phyloP scores from a whole-genome alignment of 2,888 invertebrate genomes.

The Mesopsocus fuscifrons region DNA sequence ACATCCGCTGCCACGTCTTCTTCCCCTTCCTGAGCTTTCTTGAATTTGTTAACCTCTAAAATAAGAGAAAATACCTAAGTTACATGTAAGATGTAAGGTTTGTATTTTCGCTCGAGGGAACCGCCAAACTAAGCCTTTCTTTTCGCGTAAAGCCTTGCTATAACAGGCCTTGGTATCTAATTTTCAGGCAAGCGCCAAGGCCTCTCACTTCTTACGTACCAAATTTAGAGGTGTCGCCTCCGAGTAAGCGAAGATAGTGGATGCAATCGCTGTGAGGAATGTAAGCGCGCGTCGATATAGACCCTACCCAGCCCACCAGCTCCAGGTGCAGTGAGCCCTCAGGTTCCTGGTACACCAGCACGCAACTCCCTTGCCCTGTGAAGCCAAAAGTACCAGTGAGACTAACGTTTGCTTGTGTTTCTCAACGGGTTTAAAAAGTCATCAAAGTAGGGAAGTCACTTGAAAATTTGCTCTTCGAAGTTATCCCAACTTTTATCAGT shows the following conservation, averaged over 20 bases:
- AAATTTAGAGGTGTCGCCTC: slow-evolving; percentile 69
- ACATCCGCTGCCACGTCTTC: slow-evolving; percentile 18
- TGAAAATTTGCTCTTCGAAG: too few relatives aligned
- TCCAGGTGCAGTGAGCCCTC: slow-evolving; percentile 32
- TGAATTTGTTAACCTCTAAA: slow-evolving; percentile 51
- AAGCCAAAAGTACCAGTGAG: slow-evolving; percentile 14
- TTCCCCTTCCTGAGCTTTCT: slow-evolving; percentile 28
- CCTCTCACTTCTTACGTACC: too few relatives aligned
- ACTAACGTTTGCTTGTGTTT: too few relatives aligned
- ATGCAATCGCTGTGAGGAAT: slow-evolving; percentile 67
- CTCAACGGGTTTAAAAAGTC: too few relatives aligned
- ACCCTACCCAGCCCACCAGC: slow-evolving; percentile 84
- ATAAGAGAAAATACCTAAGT: slow-evolving; percentile 15
- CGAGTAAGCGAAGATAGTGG: slow-evolving; percentile 69
- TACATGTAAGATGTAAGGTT: slow-evolving; percentile 1
- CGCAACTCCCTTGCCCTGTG: slow-evolving; percentile 51
- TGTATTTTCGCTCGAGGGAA: background rate
- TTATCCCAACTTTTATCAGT: too few relatives aligned
- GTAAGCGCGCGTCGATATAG: slow-evolving; percentile 69
- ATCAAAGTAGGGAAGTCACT: too few relatives aligned
- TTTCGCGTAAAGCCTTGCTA: too few relatives aligned
- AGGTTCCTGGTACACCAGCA: slow-evolving; percentile 41
- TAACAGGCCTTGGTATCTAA: too few relatives aligned
- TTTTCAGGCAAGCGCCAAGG: too few relatives aligned
- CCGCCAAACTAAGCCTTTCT: too few relatives aligned